These are phyloP conservation scores for Homarus gammarus DNA, from an alignment of 2,888 invertebrate species.

Conservation along the genomic window DNA sequence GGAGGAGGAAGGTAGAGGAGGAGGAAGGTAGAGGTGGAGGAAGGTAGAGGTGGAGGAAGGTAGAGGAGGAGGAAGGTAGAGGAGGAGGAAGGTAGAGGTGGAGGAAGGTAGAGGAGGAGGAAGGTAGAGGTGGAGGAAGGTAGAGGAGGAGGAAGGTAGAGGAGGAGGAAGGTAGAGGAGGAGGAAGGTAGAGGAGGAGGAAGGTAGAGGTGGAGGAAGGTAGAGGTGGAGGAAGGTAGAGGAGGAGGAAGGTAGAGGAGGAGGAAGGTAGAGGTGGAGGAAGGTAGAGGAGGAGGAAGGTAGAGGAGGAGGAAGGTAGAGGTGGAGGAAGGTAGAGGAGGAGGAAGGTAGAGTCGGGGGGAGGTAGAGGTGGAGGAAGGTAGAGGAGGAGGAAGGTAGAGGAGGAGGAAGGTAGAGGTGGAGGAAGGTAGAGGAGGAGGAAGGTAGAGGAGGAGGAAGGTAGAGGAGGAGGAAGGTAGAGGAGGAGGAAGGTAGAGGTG, in stretches of 20 bases:
- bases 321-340: neutral
- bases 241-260: no score
- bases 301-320: neutral
- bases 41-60: no score
- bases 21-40: no score
- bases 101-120: neutral
- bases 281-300: no score
- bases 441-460: neutral
- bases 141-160: neutral
- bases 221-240: no score
- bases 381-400: neutral
- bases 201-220: no score
- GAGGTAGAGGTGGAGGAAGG: neutral
- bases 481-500: neutral
- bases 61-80: no score
- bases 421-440: slow-evolving; percentile 4
- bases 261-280: no score
- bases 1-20: no score
- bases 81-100: no score
- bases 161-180: neutral
- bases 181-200: neutral
- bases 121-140: neutral
- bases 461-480: neutral
- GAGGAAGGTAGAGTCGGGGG: neutral
- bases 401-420: neutral